phyloP scores from a whole-genome alignment of 2,888 invertebrate species.

The Thereva unica region DNA sequence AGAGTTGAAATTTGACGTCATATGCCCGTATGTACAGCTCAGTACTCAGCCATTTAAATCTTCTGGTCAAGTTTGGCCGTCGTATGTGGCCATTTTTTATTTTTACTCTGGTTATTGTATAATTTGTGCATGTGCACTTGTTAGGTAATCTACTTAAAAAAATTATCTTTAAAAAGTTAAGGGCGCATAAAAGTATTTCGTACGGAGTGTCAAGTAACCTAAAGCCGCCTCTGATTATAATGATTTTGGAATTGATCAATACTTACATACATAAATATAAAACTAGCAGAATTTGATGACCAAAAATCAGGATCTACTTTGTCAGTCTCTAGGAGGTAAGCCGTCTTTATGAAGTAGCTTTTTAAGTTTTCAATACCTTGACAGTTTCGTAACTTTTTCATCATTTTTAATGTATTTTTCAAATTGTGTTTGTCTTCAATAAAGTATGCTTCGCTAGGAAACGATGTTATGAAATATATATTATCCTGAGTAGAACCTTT shows the following conservation, averaged over 20 bases:
- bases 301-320: slow-evolving; percentile 45
- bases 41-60: too few species aligned
- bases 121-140: too few species aligned
- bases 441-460: slow-evolving; percentile 46
- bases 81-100: too few species aligned
- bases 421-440: slow-evolving; percentile 45
- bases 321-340: slow-evolving; percentile 48
- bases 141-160: too few species aligned
- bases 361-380: slow-evolving; percentile 49
- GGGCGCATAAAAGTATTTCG: too few species aligned
- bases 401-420: slow-evolving; percentile 47
- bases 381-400: slow-evolving; percentile 50
- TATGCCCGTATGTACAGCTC: too few species aligned
- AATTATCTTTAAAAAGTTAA: too few species aligned
- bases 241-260: background rate
- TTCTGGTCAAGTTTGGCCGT: too few species aligned
- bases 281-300: slow-evolving; percentile 39
- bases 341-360: slow-evolving; percentile 53
- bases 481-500: slow-evolving; percentile 38
- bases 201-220: too few species aligned
- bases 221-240: too few species aligned
- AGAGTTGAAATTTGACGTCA: too few species aligned
- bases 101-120: too few species aligned
- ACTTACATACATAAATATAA: slow-evolving; percentile 48
- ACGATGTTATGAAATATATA: slow-evolving; percentile 49